Conservation (phyloP, 1,140 invertebrate genomes). For the Drosophila nannoptera region DNA sequence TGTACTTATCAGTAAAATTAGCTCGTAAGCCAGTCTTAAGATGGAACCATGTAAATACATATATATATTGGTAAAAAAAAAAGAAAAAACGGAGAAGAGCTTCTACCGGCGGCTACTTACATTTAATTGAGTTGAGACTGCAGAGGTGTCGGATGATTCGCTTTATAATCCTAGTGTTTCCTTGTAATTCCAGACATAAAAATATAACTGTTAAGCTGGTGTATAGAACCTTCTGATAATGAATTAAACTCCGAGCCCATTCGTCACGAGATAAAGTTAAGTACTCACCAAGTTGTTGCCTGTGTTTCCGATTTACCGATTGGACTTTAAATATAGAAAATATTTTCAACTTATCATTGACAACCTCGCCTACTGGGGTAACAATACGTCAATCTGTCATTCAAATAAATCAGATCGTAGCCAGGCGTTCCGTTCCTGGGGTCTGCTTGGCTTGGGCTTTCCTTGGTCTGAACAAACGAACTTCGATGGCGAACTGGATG, state of each 20-base stretch:
- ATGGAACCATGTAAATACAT: slow-evolving; percentile 41
- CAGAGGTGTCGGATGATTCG: not conserved
- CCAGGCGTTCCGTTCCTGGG: too few species aligned
- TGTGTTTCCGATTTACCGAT: slow-evolving; percentile 32
- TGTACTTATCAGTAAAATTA: slow-evolving; percentile 26
- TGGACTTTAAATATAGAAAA: slow-evolving; percentile 54
- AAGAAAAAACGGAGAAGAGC: too few species aligned
- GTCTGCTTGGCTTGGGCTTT: not conserved
- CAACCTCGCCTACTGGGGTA: slow-evolving; percentile 13
- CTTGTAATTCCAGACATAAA: slow-evolving; percentile 27
- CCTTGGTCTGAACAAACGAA: not conserved
- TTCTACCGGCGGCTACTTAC: not conserved
- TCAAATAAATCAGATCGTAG: not conserved
- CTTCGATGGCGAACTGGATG: not conserved
- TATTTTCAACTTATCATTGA: slow-evolving; percentile 26
- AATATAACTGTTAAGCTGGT: slow-evolving; percentile 9
- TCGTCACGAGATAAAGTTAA: not conserved
- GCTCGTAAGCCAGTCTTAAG: slow-evolving; percentile 6
- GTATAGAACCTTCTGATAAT: not conserved
- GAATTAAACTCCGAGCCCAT: not conserved
- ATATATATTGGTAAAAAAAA: slow-evolving; percentile 10
- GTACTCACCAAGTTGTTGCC: slow-evolving; percentile 38
- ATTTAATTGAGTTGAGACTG: slow-evolving; percentile 4
- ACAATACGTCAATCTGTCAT: slow-evolving; percentile 4
- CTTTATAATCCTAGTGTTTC: slow-evolving; percentile 17